Base-by-base conservation (phyloP, 2,113 vertebrate species). In the Rhinoptilus africanus region DNA sequence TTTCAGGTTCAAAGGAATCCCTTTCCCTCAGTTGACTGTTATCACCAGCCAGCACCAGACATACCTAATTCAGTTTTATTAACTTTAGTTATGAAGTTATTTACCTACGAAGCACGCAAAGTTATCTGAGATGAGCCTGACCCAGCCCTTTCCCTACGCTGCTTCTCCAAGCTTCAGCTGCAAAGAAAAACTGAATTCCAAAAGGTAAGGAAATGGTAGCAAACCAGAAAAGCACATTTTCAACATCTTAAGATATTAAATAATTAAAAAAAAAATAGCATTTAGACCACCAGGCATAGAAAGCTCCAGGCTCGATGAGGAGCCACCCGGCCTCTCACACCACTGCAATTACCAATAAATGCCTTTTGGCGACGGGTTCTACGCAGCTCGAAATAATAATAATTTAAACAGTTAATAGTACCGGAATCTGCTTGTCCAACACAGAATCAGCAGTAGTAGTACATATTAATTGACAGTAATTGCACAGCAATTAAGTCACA, bases 401-500 rank as follows among this genome's bases (percentile, higher is more conserved):
- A 76, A 91, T 39, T 53, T n/a, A 57, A 94, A 88, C 78, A 83
- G 76, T 63, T 87, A 76, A 56, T 22, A 80, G 28, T 10, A 91
- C 48, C 9, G 37, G 89, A 94, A 69, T 63, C 37, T 63, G 39
- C 53, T 79, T 67, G 85, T 72, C 89, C 75, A 68, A 77, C 90
- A 66, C 21, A 43, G 47, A 91, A 93, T 67, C 78, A 41, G 57
- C 30, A 83, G 47, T 27, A 78, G 53, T 56, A 83, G 71, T 69
- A 87, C 20, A 24, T 50, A 93, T 69, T 75, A 93, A 95, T 72
- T 69, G 80, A 87, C 35, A 77, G 81, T 89, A 89, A 96, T 89
- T 96, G 95, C 92, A 89, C 63, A 77, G 67, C 93, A 93, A 95
- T 89, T 96, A 95, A 93, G 95, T 93, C 30, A 78, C 56, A 54